Conservation (phyloP, 2,113 vertebrate genomes). For the Acrocephalus arundinaceus region DNA sequence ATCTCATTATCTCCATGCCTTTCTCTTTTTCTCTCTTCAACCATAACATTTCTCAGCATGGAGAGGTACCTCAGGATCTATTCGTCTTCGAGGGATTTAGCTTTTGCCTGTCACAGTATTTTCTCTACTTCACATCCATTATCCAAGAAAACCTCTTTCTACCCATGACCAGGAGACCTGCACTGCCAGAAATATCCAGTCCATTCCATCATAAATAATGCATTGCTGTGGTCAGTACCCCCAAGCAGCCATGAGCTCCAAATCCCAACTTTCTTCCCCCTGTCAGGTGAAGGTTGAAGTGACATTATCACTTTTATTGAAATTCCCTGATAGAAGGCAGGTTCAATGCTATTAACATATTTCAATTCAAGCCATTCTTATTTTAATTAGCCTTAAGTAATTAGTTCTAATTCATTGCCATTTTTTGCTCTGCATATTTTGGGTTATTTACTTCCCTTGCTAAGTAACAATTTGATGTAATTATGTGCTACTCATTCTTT, state of each 20-base stretch:
- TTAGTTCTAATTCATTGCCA: constrained; percentile 78
- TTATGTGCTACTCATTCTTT: constrained; percentile 74
- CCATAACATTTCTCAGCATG: neutral
- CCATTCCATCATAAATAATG: constrained; percentile 17
- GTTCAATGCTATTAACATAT: constrained; percentile 75
- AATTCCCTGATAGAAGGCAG: constrained; percentile 65
- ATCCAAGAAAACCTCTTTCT: neutral
- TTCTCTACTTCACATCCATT: neutral
- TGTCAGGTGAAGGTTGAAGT: constrained; percentile 2
- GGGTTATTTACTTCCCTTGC: constrained; percentile 80
- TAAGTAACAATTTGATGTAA: constrained; percentile 81
- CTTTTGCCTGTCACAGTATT: neutral
- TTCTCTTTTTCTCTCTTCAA: neutral
- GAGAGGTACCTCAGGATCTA: neutral
- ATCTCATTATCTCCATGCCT: constrained; percentile 3
- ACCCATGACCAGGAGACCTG: neutral
- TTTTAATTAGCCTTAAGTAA: constrained; percentile 85
- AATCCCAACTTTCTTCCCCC: neutral
- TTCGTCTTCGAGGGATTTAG: neutral
- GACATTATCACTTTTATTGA: constrained; percentile 54
- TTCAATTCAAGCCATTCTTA: constrained; percentile 75
- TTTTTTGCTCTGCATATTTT: constrained; percentile 74
- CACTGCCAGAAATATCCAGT: neutral
- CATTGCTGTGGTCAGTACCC: neutral
- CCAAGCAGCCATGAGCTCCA: neutral